Conservation (phyloP, 92 coral and sea anemone genomes). For the Siderastrea siderea region DNA sequence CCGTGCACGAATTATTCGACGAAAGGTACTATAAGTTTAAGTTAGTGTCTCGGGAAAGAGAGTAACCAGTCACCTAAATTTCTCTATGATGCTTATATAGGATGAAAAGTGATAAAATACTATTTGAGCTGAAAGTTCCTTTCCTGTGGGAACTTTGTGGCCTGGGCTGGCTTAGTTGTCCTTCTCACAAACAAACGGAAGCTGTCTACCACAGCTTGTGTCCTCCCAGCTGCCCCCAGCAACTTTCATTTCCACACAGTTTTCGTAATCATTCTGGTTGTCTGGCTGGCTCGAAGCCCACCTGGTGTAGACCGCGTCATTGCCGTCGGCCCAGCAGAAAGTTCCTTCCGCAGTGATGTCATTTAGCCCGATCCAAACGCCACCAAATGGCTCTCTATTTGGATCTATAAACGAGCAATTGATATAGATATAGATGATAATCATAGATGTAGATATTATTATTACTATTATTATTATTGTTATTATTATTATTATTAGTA, state of each 20-base stretch:
- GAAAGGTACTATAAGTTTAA: too few relatives aligned
- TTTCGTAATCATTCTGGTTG: neutral
- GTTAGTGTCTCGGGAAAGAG: too few relatives aligned
- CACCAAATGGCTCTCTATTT: neutral
- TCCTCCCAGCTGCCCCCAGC: conserved; percentile 25
- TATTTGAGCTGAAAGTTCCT: too few relatives aligned
- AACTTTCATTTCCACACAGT: conserved; percentile 12
- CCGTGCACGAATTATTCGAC: too few relatives aligned
- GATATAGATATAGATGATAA: too few relatives aligned
- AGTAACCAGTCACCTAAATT: too few relatives aligned
- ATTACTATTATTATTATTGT: too few relatives aligned
- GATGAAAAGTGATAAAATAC: too few relatives aligned
- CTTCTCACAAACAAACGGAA: conserved; percentile 26
- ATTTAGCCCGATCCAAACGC: conserved; percentile 64
- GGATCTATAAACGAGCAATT: neutral
- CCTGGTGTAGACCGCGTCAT: conserved; percentile 33
- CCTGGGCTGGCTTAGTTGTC: neutral
- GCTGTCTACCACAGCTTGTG: neutral
- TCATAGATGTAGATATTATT: too few relatives aligned
- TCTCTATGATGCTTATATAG: too few relatives aligned
- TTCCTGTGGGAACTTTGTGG: too few relatives aligned
- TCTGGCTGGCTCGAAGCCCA: neutral
- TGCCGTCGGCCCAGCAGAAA: conserved; percentile 48
- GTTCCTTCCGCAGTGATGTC: conserved; percentile 54
- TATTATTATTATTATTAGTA: too few relatives aligned